Base-by-base conservation (phyloP, 2,888 invertebrate genomes). In the Melanchra persicariae region DNA sequence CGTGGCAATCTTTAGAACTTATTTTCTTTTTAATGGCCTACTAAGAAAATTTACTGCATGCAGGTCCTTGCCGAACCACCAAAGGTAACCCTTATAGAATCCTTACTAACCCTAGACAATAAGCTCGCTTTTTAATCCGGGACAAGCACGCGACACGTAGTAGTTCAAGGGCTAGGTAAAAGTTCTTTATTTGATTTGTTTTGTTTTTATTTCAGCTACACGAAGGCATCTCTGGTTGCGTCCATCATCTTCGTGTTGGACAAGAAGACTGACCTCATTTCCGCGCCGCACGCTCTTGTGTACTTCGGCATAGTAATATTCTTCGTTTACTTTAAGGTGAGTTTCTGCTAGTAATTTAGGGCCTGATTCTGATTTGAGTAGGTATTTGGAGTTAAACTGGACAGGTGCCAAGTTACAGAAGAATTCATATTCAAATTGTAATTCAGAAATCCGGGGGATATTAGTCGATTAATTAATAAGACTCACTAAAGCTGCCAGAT, bases 291-390 rank as follows among this genome's bases (percentile, higher is more conserved):
- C 93, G 98, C 99, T 51, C 96, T 99, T 26, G 99, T 99, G 83
- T 99, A 99, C 96, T 99, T 99, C 93, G 99, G 99, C 83, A 98
- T 99, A 87, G 99, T 99, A 74, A 98, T 99, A 89, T 99, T 99
- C 97, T 98, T 99, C 92, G 98, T 99, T 61, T 99, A 99, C 96
- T 99, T 99, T 95, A 99, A 99, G 97, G 97, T 97, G 91, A 77
- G 77, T 45, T 45, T 45, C 19, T 40, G 19, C 7, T 19, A 45
- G 7, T 19, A 7, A 45, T 45, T 45, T 7, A 45, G 1, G 8
- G 19, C 19, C 8, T 8, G 19, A 1, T 45, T 45, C 45, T 19
- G 45, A 45, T 45, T 45, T 45, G 8, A 19, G 45, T n/a, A n/a
- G n/a, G n/a, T 45, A 19, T 45, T 34, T 34, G 30, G 30, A 30